Percentiles rank a stretch among this genome's conserved stretches.
Conservation (phyloP, 2,888 invertebrate genomes). For the Platycheirus albimanus region DNA sequence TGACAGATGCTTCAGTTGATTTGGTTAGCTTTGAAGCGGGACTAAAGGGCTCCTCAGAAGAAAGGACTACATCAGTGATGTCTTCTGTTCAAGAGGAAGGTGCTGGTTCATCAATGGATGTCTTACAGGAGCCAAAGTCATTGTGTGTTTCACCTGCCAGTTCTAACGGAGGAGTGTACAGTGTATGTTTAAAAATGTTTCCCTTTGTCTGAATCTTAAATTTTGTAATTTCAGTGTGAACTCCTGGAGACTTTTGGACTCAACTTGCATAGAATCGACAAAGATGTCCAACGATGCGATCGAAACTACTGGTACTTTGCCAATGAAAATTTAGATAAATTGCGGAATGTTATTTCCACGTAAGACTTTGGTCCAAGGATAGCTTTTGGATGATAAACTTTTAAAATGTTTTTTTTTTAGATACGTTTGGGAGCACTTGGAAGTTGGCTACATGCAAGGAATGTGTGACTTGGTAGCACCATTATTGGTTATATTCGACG, state of each 20-base stretch:
- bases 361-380: slow-evolving; percentile 83
- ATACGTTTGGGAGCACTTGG: slow-evolving; percentile 98
- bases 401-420: slow-evolving; percentile 82
- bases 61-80: slow-evolving; percentile 83
- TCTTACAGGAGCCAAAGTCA: slow-evolving; percentile 83
- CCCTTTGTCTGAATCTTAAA: not conserved
- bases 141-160: slow-evolving; percentile 93
- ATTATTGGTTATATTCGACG: slow-evolving; percentile 94
- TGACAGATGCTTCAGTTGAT: slow-evolving; percentile 89
- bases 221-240: slow-evolving; percentile 86
- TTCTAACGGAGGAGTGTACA: slow-evolving; percentile 95
- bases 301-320: slow-evolving; percentile 97
- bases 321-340: slow-evolving; percentile 93
- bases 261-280: slow-evolving; percentile 97
- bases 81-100: slow-evolving; percentile 86
- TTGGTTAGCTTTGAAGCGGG: slow-evolving; percentile 83
- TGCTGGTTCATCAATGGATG: slow-evolving; percentile 78
- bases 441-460: slow-evolving; percentile 97
- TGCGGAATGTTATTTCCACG: slow-evolving; percentile 98
- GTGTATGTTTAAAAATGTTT: slow-evolving; percentile 85
- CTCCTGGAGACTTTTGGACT: slow-evolving; percentile 92
- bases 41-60: slow-evolving; percentile 83
- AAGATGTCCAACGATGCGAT: slow-evolving; percentile 98
- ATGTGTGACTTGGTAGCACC: slow-evolving; percentile 99
- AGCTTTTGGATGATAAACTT: too few species aligned